Base-by-base conservation (phyloP, 2,888 invertebrate species). In the Strigamia transsilvanica region DNA sequence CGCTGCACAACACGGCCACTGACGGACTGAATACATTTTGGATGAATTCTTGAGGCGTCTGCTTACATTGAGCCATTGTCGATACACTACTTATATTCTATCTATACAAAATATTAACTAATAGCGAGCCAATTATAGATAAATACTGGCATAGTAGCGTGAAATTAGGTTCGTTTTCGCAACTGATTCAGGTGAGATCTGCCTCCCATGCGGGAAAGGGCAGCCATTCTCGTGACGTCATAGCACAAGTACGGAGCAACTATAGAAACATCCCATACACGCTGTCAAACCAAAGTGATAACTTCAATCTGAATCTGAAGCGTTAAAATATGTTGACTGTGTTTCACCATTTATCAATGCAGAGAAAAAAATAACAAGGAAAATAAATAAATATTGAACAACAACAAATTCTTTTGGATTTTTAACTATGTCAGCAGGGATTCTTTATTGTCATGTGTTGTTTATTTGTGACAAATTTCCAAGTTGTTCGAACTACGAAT, bases 11-110 rank as follows among this genome's bases (percentile, higher is more conserved):
- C 32, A 95, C 94, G 80, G 96, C 97, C 84, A 98, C 91, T 88
- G 94, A 91, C 0, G 98, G 97, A 78, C 94, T 94, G 89, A 97
- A 98, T 66, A 95, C 93, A 88, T 93, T 93, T 88, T 94, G 93
- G 85, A 97, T 94, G 88, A 96, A 94, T 89, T 97, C 96, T 82
- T 87, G 87, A 23, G 89, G 87, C 21, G 87, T 87, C 84, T 88
- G 87, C 83, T 88, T 88, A 83, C 88, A 88, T 85, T 88, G 87
- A n/a, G 89, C 88, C 89, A 89, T 89, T 6, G 4, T 41, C 7
- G 18, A 66, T 66, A 21, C 18, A 66, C 18, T 46, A n/a, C 15
- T 66, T 66, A 21, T 6, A 66, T 21, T 66, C 23, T 66, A 66
- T 21, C 61, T 21, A 21, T n/a, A 21, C 61, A 21, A 66, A 66